Evolutionary conservation across 2,888 invertebrate genomes (phyloP), one percentile per base, ranked within the genome.

Genomic region (Scaptomyza polygonia): DNA sequence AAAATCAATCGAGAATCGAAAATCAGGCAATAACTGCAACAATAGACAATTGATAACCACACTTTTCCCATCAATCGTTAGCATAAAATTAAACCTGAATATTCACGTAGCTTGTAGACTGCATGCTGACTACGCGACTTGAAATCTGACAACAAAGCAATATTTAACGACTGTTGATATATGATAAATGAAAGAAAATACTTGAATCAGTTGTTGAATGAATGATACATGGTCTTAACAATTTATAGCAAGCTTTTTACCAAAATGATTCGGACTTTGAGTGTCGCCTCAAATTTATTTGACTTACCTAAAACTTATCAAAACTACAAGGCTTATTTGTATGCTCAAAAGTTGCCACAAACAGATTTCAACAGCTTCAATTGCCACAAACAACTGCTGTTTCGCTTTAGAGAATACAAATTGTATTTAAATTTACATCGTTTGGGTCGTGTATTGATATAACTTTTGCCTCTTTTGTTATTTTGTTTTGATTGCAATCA

Each of bases 1-100:
- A 55, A 67, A 74, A 73, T 77, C 63, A 70, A 75, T 64, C 56
- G 67, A 45, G 58, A 78, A 81, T 61, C 63, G 58, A 57, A 56
- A 52, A 29, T 43, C 58, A 58, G 58, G 55, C 74, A 68, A 34
- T 52, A 64, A 51, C 42, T 29, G 44, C 39, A 54, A 32, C 30
- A 43, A 32, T 29, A 27, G n/a, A 12, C 29, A 39, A 21, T 71
- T 16, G 8, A 39, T 16, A 39, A 0, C 14, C 36, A 14, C 1
- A 6, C 7, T 7, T 8, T 14, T 9, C 5, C 12, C 32, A 34
- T n/a, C 29, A 34, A 47, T 39, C 4, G 43, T 8, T 30, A 16
- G 32, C n/a, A 47, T 34, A 5, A 25, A 25, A 25, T 25, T 3
- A 5, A 25, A 4, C 25, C 25, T 25, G 25, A 25, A 25, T 25